A percentile compares a stretch with the other conserved stretches of the same genome.
Conservation (phyloP, 2,113 vertebrate genomes). For the Ptilonorhynchus violaceus region DNA sequence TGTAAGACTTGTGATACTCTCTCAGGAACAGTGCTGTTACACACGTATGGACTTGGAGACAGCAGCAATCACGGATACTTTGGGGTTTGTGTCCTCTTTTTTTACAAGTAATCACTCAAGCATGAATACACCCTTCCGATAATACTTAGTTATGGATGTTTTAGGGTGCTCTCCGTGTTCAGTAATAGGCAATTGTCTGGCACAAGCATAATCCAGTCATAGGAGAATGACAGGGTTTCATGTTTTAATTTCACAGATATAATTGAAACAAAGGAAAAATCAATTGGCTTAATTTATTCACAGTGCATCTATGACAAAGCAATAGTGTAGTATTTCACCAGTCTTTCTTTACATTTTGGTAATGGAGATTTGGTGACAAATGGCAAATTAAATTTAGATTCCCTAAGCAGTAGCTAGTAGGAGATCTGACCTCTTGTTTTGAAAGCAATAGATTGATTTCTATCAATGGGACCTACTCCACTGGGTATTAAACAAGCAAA, state of each 20-base stretch:
- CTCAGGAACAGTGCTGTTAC: not conserved
- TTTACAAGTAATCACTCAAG: not conserved
- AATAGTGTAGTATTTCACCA: not conserved
- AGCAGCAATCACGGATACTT: not conserved
- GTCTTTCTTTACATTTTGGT: not conserved
- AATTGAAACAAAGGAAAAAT: not conserved
- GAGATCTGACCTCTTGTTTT: not conserved
- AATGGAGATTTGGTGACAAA: not conserved
- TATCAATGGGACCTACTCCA: not conserved
- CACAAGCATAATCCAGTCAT: not conserved
- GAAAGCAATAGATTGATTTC: not conserved
- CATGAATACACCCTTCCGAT: not conserved
- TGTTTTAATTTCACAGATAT: not conserved
- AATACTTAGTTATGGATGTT: not conserved
- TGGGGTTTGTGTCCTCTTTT: not conserved
- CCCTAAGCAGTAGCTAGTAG: not conserved
- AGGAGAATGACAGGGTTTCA: not conserved
- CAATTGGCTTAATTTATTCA: not conserved
- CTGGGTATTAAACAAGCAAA: not conserved
- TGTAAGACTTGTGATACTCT: not conserved
- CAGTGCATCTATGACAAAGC: not conserved
- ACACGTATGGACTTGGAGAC: accelerated
- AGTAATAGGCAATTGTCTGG: not conserved
- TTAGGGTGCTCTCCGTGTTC: not conserved
- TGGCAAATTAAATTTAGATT: not conserved